These are phyloP conservation scores for Delphinus delphis DNA, from an alignment of 2,113 vertebrate genomes.

Conservation along the genomic window DNA sequence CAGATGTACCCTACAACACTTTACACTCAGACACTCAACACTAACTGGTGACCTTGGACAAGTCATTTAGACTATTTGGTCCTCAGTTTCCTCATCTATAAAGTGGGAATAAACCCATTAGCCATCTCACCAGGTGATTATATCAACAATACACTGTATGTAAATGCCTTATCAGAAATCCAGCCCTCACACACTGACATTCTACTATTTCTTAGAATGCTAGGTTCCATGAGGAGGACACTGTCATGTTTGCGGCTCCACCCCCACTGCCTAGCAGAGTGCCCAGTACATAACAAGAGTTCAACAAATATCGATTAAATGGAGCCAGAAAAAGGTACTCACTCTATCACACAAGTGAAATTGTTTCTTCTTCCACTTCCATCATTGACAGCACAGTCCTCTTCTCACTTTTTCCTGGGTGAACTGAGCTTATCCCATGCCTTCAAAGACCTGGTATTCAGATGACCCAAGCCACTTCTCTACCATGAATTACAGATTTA, in stretches of 20 bases:
- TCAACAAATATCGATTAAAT: background rate
- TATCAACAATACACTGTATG: background rate
- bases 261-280: no score
- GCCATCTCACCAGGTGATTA: background rate
- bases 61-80: background rate
- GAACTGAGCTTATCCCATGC: background rate
- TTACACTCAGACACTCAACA: background rate
- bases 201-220: background rate
- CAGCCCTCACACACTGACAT: background rate
- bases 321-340: background rate
- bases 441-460: background rate
- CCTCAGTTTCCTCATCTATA: background rate
- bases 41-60: background rate
- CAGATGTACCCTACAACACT: fast-evolving
- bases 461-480: background rate
- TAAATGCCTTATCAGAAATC: background rate
- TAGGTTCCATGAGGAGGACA: background rate
- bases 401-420: background rate
- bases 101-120: background rate
- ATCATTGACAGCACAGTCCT: fast-evolving
- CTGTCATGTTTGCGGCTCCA: background rate
- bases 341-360: background rate
- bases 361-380: background rate
- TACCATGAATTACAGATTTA: background rate
- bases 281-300: background rate